phyloP scores from a whole-genome alignment of 2,113 vertebrate species.

The Entomyzon cyanotis region DNA sequence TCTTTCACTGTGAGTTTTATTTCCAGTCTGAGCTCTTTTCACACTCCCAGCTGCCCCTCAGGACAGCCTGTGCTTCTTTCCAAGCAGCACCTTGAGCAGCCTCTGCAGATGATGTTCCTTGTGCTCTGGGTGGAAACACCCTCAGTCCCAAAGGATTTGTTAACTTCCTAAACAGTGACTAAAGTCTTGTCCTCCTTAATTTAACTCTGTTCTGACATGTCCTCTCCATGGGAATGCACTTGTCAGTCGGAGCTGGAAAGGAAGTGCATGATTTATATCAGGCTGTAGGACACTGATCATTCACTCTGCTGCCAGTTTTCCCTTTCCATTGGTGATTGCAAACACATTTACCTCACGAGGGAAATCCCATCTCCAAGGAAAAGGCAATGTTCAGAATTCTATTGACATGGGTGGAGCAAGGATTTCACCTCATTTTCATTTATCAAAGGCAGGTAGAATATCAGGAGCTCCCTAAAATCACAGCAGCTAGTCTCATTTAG shows the following conservation, averaged over 20 bases:
- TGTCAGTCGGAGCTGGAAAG: background rate
- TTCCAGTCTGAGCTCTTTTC: background rate
- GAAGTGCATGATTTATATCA: background rate
- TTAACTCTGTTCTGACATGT: background rate
- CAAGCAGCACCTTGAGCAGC: background rate
- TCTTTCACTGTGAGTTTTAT: background rate
- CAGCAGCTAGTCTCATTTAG: background rate
- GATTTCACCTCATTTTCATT: background rate
- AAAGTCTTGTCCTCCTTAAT: background rate
- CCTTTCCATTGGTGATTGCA: background rate
- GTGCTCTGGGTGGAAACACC: background rate
- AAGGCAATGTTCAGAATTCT: background rate
- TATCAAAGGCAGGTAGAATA: background rate
- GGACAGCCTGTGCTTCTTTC: background rate
- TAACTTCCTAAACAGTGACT: background rate
- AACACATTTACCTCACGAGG: background rate
- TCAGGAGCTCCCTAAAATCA: background rate
- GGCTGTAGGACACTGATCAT: background rate
- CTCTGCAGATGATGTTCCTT: background rate
- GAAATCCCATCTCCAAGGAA: background rate
- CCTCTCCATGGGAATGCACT: background rate
- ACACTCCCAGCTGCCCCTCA: background rate
- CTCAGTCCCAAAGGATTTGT: background rate
- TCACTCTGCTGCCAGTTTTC: background rate
- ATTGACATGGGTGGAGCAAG: background rate